A percentile compares a stretch with the other conserved stretches of the same genome.
Evolutionary conservation across 2,113 vertebrate species (phyloP).

Genomic region (Pan troglodytes): NHGRI_mPanTro3-v2.1_pri NC_072418.2:39694001-39694500

Average conservation of each 20-base stretch:
- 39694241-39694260: background rate
- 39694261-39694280: background rate
- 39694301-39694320: no score
- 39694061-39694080: background rate
- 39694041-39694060: background rate
- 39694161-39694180: background rate
- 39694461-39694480: no score
- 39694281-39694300: background rate
- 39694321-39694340: background rate
- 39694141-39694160: background rate
- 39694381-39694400: no score
- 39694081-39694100: background rate
- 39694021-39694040: background rate
- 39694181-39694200: background rate
- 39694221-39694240: background rate
- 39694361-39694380: background rate
- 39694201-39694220: background rate
- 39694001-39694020: background rate
- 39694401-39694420: no score
- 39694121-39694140: background rate
- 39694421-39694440: no score
- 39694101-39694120: background rate
- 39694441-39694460: no score
- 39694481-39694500: no score
- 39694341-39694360: background rate